A percentile compares a stretch with the other conserved stretches of the same genome.
Evolutionary conservation across 2,797 vertebrate genomes (phyloP).

Genomic region (Erpetoichthys calabaricus): DNA sequence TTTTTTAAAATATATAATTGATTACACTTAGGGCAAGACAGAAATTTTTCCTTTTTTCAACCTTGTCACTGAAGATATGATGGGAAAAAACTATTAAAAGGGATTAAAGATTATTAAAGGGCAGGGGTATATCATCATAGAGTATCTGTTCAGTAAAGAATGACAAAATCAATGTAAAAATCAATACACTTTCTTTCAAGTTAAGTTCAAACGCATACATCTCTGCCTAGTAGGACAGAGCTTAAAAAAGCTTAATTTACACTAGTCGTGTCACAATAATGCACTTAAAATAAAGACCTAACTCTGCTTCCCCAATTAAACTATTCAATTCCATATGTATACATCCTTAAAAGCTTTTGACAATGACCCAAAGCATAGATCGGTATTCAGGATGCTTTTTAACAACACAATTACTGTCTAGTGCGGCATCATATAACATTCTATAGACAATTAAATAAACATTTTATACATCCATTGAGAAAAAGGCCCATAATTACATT

Average conservation of each 20-base stretch:
- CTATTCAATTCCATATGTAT: conserved; percentile 14
- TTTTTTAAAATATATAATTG: conserved; percentile 26
- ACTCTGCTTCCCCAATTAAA: conserved; percentile 14
- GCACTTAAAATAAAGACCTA: conserved; percentile 22
- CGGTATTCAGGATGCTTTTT: conserved; percentile 1
- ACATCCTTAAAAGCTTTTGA: conserved; percentile 22
- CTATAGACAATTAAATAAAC: too few species aligned
- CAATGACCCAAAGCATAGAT: conserved; percentile 8
- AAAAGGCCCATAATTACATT: too few species aligned
- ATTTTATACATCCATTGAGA: too few species aligned
- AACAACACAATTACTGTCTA: conserved; percentile 2
- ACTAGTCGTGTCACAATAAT: conserved; percentile 10
- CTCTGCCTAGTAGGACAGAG: conserved; percentile 22
- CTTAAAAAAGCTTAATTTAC: conserved; percentile 28
- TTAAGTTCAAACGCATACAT: conserved; percentile 33
- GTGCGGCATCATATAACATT: too few species aligned
- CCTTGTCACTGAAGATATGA: conserved; percentile 8
- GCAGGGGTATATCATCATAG: conserved; percentile 23
- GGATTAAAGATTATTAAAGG: conserved; percentile 18
- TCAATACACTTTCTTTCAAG: conserved; percentile 33
- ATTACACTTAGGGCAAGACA: conserved; percentile 26
- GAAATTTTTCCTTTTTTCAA: conserved; percentile 20
- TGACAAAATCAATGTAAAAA: conserved; percentile 27
- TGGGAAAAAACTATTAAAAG: conserved; percentile 19
- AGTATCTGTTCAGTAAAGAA: conserved; percentile 24